phyloP scores from a whole-genome alignment of 2,797 vertebrate genomes.

The Amblyopsis hoosieri region DNA sequence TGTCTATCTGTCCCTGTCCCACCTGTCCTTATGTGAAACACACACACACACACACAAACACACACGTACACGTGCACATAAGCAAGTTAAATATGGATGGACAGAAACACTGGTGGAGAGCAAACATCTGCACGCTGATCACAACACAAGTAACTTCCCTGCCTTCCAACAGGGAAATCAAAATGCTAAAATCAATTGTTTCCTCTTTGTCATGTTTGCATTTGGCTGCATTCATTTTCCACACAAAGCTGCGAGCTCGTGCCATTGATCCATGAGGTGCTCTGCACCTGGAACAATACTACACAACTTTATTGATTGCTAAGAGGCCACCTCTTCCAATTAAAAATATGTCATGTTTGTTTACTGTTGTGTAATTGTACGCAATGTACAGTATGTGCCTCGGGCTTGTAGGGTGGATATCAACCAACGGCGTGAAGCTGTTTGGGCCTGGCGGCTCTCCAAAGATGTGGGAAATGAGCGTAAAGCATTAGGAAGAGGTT shows the following conservation, averaged over 20 bases:
- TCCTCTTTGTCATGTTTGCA: constrained; percentile 47
- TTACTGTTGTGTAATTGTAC: constrained; percentile 28
- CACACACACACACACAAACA: neutral
- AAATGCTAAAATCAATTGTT: constrained; percentile 44
- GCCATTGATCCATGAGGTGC: constrained; percentile 29
- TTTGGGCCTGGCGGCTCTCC: neutral
- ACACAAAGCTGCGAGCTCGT: constrained; percentile 28
- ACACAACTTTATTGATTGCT: constrained; percentile 43
- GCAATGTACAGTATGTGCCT: constrained; percentile 3
- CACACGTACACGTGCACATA: no score
- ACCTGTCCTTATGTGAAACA: neutral
- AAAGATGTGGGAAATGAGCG: neutral
- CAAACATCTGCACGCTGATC: neutral
- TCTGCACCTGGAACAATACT: constrained; percentile 41
- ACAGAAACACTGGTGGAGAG: no score
- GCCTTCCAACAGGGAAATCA: constrained; percentile 1
- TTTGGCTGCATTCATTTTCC: constrained; percentile 48
- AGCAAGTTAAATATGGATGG: no score
- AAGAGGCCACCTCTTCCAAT: constrained; percentile 24
- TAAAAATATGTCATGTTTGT: constrained; percentile 38
- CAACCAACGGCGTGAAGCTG: neutral
- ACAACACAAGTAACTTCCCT: constrained; percentile 17
- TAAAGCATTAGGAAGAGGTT: constrained; percentile 1
- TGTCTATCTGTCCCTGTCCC: no score
- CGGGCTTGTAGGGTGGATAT: constrained; percentile 34